Percentiles rank a stretch among this genome's conserved stretches.
Conservation (phyloP, 2,888 invertebrate genomes). For the Steinernema scapterisci region DNA sequence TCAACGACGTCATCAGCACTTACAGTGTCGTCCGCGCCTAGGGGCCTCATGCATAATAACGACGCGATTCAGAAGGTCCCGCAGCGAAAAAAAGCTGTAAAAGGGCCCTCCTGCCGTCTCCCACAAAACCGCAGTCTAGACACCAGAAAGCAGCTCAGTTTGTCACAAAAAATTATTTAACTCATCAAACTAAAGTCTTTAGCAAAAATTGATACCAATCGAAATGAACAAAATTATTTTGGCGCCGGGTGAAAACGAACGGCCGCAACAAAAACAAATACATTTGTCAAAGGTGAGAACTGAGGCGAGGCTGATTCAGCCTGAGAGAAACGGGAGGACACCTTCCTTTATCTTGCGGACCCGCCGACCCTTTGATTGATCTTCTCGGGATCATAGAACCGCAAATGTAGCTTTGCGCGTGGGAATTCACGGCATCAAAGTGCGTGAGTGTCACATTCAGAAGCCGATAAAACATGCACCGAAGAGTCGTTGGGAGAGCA, state of each 20-base stretch:
- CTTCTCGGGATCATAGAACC: background rate
- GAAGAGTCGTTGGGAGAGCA: background rate
- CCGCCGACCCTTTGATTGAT: background rate
- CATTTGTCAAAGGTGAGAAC: constrained; percentile 15
- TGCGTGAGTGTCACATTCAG: constrained; percentile 12
- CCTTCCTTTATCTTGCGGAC: background rate
- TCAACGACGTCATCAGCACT: constrained; percentile 12
- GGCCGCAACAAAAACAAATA: background rate
- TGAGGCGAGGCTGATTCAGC: background rate
- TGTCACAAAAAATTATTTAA: too few species aligned
- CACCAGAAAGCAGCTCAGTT: too few species aligned
- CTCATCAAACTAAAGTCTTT: too few species aligned
- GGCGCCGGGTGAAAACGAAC: background rate
- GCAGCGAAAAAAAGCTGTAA: too few species aligned
- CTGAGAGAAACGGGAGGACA: background rate
- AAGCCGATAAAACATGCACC: background rate
- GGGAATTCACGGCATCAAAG: background rate
- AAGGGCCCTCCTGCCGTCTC: too few species aligned
- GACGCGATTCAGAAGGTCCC: background rate
- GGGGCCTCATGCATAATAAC: constrained; percentile 11
- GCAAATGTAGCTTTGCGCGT: background rate
- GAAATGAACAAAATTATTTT: constrained; percentile 22
- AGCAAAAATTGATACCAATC: too few species aligned
- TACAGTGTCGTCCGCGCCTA: constrained; percentile 14
- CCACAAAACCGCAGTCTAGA: too few species aligned